Evolutionary conservation across 2,113 vertebrate species (phyloP), one percentile per base, ranked within the genome.

Genomic region (Daphoenositta chrysoptera): DNA sequence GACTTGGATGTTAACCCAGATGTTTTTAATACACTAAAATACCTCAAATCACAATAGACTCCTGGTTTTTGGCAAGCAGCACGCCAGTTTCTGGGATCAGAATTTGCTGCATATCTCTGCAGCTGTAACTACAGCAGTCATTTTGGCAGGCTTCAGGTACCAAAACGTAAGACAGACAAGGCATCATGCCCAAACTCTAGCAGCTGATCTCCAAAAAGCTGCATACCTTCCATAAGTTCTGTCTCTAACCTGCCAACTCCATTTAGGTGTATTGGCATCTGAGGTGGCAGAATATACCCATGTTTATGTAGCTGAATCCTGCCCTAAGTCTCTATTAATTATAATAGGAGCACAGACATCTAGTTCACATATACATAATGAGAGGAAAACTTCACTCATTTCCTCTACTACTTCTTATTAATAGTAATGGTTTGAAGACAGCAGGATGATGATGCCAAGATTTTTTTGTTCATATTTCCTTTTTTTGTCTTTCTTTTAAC

Each of bases 231-330:
- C 73, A 4, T 51, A 89, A 79, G 61, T 83, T 89, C 83, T 93
- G 27, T 53, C 65, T 91, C 70, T n/a, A 79, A 85, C 39, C 73
- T 95, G 95, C 78, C 95, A 96, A 57, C 37, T 95, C 65, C 70
- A 57, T 94, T 96, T 94, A 94, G 53, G 39, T 89, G 73, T 51
- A 44, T 16, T 87, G 64, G 39, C 60, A 78, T 71, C 56, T 68
- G 44, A 87, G 84, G 60, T 75, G 47, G 47, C 44, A 85, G 69
- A 48, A 87, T 75, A 66, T 78, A 70, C 19, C 44, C 13, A 6
- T 84, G 73, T 91, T 93, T 82, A 82, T 82, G 24, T 47, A 63
- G 78, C 57, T 85, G 37, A 97, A 87, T 94, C 18, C 35, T 84
- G 19, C n/a, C 61, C 44, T 82, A 48, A 89, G 84, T 95, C 84